Percentiles rank a stretch among this genome's conserved stretches.
Evolutionary conservation across 1,140 invertebrate species (phyloP).

Genomic region (Oppia nitens): DNA sequence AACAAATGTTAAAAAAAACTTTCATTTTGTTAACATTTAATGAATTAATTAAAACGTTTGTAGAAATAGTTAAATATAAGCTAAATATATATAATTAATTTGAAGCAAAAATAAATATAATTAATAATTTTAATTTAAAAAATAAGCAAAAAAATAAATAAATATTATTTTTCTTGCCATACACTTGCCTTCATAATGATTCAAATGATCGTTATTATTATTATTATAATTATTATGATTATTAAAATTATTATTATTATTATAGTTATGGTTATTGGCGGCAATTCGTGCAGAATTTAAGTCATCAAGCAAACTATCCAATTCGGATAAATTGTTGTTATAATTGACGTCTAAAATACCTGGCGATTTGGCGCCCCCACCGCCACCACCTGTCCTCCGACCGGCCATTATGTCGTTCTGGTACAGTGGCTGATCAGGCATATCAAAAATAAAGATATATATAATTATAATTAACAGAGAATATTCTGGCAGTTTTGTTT

Average conservation of each 20-base stretch:
- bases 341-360: not conserved
- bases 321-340: conserved; percentile 55
- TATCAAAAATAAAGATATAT: not conserved
- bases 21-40: too few relatives aligned
- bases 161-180: too few relatives aligned
- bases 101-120: too few relatives aligned
- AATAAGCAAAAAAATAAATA: not conserved
- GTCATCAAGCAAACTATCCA: conserved; percentile 78
- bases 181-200: too few relatives aligned
- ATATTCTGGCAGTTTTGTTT: too few relatives aligned
- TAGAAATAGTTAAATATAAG: too few relatives aligned
- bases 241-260: not conserved
- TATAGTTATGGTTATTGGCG: conserved; percentile 27
- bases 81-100: not conserved
- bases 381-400: conserved; percentile 30
- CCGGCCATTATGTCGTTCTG: conserved; percentile 8
- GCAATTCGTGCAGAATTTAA: conserved; percentile 63
- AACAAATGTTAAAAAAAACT: too few relatives aligned
- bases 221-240: not conserved
- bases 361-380: conserved; percentile 26
- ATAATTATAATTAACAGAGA: not conserved
- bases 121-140: not conserved
- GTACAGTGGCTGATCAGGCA: conserved; percentile 6
- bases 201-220: too few relatives aligned
- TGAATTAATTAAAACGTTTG: too few relatives aligned